Evolutionary conservation across 2,797 vertebrate genomes (phyloP).

Genomic region (Furcifer pardalis): DNA sequence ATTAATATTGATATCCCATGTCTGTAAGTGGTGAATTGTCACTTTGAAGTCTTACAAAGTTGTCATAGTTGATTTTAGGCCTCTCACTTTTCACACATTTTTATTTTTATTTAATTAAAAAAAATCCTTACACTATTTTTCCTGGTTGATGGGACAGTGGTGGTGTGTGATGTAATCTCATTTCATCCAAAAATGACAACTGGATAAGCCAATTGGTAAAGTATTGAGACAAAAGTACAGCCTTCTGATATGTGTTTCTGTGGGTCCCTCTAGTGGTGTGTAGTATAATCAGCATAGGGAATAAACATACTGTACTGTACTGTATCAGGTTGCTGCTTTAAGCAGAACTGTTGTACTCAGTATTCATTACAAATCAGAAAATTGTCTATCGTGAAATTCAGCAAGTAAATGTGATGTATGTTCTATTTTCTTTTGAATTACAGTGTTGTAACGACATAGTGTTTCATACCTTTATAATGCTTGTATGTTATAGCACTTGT

Average conservation of each 20-base stretch:
- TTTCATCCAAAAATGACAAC: neutral
- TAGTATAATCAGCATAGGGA: constrained; percentile 1
- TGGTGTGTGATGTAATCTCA: neutral
- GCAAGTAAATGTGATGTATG: neutral
- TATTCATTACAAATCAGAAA: neutral
- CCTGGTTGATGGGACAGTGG: neutral
- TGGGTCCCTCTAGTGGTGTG: constrained; percentile 24
- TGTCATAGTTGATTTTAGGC: neutral
- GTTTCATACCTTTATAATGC: neutral
- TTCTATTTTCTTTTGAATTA: neutral
- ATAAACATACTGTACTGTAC: neutral
- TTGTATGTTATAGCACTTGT: neutral
- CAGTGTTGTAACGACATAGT: neutral
- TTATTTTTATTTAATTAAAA: neutral
- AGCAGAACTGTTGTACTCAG: neutral
- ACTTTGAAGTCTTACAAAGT: neutral
- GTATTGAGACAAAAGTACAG: neutral
- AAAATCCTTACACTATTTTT: neutral
- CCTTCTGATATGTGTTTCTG: neutral
- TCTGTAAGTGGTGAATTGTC: neutral
- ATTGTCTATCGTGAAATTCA: neutral
- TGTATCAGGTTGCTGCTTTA: neutral
- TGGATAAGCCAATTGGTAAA: neutral
- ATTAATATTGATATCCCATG: neutral
- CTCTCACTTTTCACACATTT: neutral